phyloP scores from a whole-genome alignment of 1,140 invertebrate genomes.

The Drosophila athabasca region DNA sequence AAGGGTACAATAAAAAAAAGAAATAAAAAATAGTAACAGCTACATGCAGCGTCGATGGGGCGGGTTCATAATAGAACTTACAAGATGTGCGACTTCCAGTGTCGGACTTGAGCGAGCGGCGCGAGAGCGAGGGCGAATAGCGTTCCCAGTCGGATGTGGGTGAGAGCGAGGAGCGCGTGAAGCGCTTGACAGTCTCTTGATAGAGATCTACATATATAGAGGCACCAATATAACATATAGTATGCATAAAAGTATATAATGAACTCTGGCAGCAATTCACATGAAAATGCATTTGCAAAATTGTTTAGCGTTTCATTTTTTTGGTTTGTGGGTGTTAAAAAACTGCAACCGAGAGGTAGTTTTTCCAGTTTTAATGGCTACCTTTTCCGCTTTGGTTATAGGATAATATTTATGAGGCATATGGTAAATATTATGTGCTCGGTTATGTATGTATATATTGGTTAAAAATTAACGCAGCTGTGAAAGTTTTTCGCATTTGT shows the following conservation, averaged over 20 bases:
- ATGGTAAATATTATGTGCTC: conserved; percentile 5
- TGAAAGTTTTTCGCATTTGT: conserved; percentile 63
- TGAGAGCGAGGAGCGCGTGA: conserved; percentile 82
- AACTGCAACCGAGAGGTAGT: conserved; percentile 3
- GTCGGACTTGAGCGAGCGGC: conserved; percentile 74
- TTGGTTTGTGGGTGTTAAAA: conserved; percentile 59
- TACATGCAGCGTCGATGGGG: conserved; percentile 29
- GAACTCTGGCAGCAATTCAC: conserved; percentile 28
- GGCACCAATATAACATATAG: conserved; percentile 6
- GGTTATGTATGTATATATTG: conserved; percentile 41
- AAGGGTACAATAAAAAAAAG: too few relatives aligned
- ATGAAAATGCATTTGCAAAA: conserved; percentile 32
- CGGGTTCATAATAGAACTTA: conserved; percentile 55
- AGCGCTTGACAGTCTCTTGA: conserved; percentile 82
- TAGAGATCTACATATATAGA: conserved; percentile 71
- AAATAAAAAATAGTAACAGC: conserved; percentile 12
- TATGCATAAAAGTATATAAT: conserved; percentile 19
- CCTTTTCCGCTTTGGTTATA: conserved; percentile 45
- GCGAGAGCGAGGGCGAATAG: conserved; percentile 70
- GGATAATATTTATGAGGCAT: conserved; percentile 20
- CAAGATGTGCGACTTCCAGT: conserved; percentile 75
- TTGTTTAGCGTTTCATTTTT: conserved; percentile 33
- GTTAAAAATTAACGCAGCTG: conserved; percentile 75
- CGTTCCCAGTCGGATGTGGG: conserved; percentile 82
- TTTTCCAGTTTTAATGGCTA: conserved; percentile 27